Conservation (phyloP, 2,113 vertebrate species). For the Etheostoma spectabile region DNA sequence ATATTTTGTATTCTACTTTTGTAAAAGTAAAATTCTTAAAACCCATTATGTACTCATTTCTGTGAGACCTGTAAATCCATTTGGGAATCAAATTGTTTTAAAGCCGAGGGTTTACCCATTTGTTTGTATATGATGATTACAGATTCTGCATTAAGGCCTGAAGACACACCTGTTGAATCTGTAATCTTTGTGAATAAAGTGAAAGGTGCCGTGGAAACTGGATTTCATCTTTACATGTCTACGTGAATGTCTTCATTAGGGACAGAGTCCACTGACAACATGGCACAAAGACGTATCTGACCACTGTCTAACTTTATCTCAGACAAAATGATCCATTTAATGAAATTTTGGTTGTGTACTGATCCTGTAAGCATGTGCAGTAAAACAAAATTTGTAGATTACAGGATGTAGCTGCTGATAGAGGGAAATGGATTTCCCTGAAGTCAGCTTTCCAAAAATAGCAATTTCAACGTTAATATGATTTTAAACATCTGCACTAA, state of each 20-base stretch:
- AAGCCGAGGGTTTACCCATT: not conserved
- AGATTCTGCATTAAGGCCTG: not conserved
- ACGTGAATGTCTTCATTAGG: conserved; percentile 37
- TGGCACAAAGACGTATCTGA: not conserved
- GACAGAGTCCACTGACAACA: conserved; percentile 72
- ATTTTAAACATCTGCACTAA: not conserved
- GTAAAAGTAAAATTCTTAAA: conserved; percentile 25
- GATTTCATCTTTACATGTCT: conserved; percentile 23
- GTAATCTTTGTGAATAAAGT: conserved; percentile 6
- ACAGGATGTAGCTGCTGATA: conserved; percentile 46
- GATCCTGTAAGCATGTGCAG: conserved; percentile 27
- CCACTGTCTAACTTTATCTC: not conserved
- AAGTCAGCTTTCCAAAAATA: conserved; percentile 35
- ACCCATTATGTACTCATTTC: not conserved
- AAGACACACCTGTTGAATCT: not conserved
- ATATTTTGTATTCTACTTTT: conserved; percentile 25
- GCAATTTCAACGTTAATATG: not conserved
- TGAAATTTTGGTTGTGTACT: not conserved
- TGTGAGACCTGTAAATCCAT: not conserved
- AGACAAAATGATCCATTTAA: conserved; percentile 24
- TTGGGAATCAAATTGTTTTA: no score
- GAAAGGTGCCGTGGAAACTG: not conserved
- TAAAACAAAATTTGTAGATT: conserved; percentile 23
- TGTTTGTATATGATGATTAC: not conserved
- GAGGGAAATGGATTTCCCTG: not conserved